These are phyloP conservation scores for Magallana nippona DNA, from an alignment of 2,888 invertebrate species.

Conservation along the genomic window DNA sequence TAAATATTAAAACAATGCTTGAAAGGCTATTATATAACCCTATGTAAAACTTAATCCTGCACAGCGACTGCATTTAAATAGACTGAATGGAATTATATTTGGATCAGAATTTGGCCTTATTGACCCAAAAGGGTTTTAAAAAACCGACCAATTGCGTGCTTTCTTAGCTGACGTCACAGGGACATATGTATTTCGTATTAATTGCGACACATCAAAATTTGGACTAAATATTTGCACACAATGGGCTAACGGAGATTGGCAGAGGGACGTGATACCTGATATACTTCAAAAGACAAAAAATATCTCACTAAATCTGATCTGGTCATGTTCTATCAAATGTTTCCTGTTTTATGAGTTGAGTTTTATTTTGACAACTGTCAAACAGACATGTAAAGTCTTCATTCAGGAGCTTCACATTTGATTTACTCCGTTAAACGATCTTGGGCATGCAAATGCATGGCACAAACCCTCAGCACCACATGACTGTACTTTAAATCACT, in stretches of 20 bases:
- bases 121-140: background rate
- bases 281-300: background rate
- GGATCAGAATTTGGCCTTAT: conserved; percentile 15
- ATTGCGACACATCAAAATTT: background rate
- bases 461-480: too few species aligned
- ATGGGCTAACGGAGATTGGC: too few species aligned
- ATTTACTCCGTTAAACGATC: background rate
- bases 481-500: too few species aligned
- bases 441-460: too few species aligned
- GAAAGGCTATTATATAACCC: conserved; percentile 20
- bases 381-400: background rate
- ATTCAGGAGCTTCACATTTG: background rate
- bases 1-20: background rate
- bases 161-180: background rate
- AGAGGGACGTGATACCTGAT: background rate
- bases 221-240: too few species aligned
- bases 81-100: background rate
- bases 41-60: background rate
- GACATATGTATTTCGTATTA: background rate
- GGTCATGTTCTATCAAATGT: background rate
- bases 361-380: conserved; percentile 23
- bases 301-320: background rate
- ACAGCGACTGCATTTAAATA: background rate
- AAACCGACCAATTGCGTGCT: background rate
- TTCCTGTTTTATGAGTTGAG: background rate